Evolutionary conservation across 2,888 invertebrate species (phyloP).

Genomic region (Erebia palarica): DNA sequence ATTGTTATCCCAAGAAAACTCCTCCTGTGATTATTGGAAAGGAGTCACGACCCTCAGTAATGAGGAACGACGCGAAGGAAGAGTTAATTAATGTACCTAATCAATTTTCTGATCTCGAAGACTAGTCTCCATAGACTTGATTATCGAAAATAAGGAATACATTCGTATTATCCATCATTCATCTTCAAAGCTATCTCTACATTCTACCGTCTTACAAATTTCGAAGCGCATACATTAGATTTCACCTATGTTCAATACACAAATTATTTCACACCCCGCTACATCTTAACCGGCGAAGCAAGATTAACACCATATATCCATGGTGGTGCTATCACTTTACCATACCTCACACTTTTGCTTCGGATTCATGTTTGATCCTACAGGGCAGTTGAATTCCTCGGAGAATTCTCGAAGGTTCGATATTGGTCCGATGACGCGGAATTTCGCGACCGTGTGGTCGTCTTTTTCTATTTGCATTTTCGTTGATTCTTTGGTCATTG

Average conservation of each 20-base stretch:
- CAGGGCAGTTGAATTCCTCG: conserved; percentile 88
- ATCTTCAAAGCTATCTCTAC: not conserved
- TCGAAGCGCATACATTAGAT: not conserved
- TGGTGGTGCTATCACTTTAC: conserved; percentile 70
- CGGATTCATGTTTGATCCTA: conserved; percentile 93
- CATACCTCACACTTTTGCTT: conserved; percentile 93
- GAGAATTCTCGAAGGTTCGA: conserved; percentile 94
- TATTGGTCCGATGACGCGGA: conserved; percentile 92
- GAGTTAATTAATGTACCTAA: too few relatives aligned
- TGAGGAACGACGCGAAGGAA: too few relatives aligned
- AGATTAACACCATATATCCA: conserved; percentile 14
- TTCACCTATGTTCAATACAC: conserved; percentile 28
- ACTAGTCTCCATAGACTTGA: too few relatives aligned
- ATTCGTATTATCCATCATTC: too few relatives aligned
- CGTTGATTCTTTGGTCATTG: conserved; percentile 92
- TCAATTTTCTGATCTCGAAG: too few relatives aligned
- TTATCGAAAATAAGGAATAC: too few relatives aligned
- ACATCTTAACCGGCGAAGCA: conserved; percentile 29
- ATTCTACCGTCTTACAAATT: not conserved
- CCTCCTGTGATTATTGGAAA: too few relatives aligned
- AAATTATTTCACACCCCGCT: conserved; percentile 21
- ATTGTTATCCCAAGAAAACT: too few relatives aligned
- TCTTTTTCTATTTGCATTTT: conserved; percentile 95
- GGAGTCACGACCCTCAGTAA: too few relatives aligned
- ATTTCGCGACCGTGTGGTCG: conserved; percentile 94